Percentiles rank a stretch among this genome's conserved stretches.
phyloP scores from a whole-genome alignment of 2,888 invertebrate species.

The Xanthorhoe designata region DNA sequence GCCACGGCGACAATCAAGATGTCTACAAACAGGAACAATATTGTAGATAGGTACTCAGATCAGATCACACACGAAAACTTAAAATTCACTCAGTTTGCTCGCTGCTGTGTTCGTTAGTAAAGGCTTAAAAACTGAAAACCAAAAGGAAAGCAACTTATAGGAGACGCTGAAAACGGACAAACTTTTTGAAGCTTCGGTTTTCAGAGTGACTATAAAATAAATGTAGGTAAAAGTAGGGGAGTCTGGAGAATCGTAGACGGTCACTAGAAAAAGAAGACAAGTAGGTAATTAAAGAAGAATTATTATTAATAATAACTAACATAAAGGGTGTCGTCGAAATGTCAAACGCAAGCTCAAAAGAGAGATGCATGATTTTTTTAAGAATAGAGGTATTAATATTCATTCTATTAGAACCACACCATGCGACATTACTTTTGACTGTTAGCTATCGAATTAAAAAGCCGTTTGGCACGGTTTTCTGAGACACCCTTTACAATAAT shows the following conservation, averaged over 20 bases:
- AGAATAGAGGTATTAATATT: not conserved
- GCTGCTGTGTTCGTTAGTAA: not conserved
- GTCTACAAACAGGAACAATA: not conserved
- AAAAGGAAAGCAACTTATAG: conserved; percentile 2
- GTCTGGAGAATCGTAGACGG: conserved; percentile 21
- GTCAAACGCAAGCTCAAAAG: not conserved
- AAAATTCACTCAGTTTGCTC: too few relatives aligned
- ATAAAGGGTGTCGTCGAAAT: not conserved
- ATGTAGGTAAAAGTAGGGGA: conserved; percentile 23
- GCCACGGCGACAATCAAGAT: not conserved
- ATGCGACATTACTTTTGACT: not conserved
- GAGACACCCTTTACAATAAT: conserved; percentile 3
- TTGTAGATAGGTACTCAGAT: too few relatives aligned
- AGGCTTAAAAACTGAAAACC: conserved; percentile 7
- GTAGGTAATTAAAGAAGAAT: conserved; percentile 8
- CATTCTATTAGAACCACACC: not conserved
- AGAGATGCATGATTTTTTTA: not conserved
- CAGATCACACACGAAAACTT: too few relatives aligned
- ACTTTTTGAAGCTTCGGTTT: conserved; percentile 27
- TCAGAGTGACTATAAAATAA: conserved; percentile 22
- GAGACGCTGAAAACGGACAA: conserved; percentile 22
- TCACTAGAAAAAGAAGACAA: conserved; percentile 32
- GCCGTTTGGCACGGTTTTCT: not conserved
- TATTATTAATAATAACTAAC: not conserved
- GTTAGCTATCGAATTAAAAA: not conserved